Percentiles rank a stretch among this genome's conserved stretches.
Conservation (phyloP, 2,888 invertebrate genomes). For the Pollenia griseotomentosa region DNA sequence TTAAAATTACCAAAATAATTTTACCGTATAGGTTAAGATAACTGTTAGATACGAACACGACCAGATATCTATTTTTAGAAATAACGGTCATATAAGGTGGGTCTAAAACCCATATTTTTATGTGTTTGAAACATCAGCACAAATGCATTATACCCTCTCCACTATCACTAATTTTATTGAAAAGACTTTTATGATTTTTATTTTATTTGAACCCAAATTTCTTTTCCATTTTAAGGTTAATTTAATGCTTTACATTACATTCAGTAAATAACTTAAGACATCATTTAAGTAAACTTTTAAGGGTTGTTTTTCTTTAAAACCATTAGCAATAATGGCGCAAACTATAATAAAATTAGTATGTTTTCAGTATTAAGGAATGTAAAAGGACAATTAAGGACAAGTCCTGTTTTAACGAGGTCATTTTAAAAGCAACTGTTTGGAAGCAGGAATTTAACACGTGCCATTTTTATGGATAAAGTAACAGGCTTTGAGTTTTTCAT, state of each 20-base stretch:
- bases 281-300: neutral
- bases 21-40: no score
- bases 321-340: neutral
- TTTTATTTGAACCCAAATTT: neutral
- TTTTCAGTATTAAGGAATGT: neutral
- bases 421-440: neutral
- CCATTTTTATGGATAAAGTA: slow-evolving; percentile 44
- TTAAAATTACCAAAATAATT: no score
- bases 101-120: no score
- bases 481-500: slow-evolving; percentile 52
- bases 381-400: neutral
- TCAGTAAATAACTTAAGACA: neutral
- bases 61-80: no score
- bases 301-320: neutral
- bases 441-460: slow-evolving; percentile 60
- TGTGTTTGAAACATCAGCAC: no score
- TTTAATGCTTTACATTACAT: neutral
- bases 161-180: no score
- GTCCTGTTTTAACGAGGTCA: neutral
- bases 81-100: no score
- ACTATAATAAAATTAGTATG: neutral
- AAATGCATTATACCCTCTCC: no score
- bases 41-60: no score
- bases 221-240: slow-evolving; percentile 37
- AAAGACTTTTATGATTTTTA: neutral